Evolutionary conservation across 2,797 vertebrate genomes (phyloP), one percentile per base, ranked within the genome.

Genomic region (Capromys pilorides): DNA sequence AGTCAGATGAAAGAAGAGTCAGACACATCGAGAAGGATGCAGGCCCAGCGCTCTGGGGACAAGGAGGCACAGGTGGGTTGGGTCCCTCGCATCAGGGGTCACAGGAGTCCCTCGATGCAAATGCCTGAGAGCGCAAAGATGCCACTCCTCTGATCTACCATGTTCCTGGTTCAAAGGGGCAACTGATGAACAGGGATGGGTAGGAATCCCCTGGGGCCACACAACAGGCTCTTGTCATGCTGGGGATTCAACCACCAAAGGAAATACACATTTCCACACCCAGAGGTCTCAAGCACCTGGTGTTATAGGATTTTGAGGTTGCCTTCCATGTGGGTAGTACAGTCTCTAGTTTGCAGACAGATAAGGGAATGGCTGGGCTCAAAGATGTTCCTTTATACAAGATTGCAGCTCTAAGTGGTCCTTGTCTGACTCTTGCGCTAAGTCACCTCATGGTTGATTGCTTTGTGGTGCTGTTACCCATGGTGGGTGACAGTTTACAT

Each of bases 1-100:
- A 98, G 99, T 14, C 86, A 98, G 69, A 98, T 98, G 6, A 24
- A 97, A 79, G 98, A 98, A 97, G 97, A 98, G 18, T 4, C n/a
- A 4, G 18, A 92, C 2, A 24, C 41, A 0, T 96, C 92, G 24
- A 96, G 95, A 87, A 97, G 92, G 87, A 98, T 21, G 14, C 95
- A 77, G 39, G 39, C 93, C 19, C 49, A 73, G 6, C 26, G 4
- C 18, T 36, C 87, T 5, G 6, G 10, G 6, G 87, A 97, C 69
- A 95, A 95, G 79, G 91, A 95, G 45, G 11, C 79, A 78, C 97
- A 97, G 97, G 97, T 97, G 77, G 45, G 97, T 95, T 0, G 57
- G 64, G 28, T 21, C 61, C 83, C 66, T 66, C 0, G 1, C 41
- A 0, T 10, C 6, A 0, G 36, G 75, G 54, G 21, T 49, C n/a